Conservation (phyloP, 2,113 vertebrate species). For the Lampris megalopsis region DNA sequence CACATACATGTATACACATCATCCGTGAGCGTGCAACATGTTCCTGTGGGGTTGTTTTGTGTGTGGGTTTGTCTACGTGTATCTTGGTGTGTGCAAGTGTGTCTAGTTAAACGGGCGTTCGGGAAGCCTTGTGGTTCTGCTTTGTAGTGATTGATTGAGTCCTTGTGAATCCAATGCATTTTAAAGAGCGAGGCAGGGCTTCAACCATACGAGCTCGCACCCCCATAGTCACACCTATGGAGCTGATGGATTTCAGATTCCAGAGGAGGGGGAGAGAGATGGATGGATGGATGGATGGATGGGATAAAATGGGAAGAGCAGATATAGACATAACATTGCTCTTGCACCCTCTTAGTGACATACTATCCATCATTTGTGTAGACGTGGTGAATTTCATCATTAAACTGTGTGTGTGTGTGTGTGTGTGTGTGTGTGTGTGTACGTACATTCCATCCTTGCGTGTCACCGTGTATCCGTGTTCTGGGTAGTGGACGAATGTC, state of each 20-base stretch:
- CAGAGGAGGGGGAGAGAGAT: neutral
- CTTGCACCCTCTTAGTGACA: neutral
- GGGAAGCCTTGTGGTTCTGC: neutral
- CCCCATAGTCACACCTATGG: constrained; percentile 17
- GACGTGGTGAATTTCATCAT: too few relatives aligned
- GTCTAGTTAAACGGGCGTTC: neutral
- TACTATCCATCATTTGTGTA: too few relatives aligned
- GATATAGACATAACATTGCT: neutral
- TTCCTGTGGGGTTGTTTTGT: neutral
- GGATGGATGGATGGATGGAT: too few relatives aligned
- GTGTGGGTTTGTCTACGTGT: neutral
- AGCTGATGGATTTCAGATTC: constrained; percentile 10
- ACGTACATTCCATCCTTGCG: constrained; percentile 97
- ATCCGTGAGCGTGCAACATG: too few relatives aligned
- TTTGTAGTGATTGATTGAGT: constrained; percentile 34
- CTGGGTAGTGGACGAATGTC: constrained; percentile 94
- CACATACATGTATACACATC: too few relatives aligned
- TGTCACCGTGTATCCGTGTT: constrained; percentile 95
- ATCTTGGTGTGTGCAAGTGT: neutral
- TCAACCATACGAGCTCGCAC: constrained; percentile 1
- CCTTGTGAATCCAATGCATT: constrained; percentile 40
- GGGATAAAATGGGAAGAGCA: too few relatives aligned
- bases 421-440: constrained; percentile 6
- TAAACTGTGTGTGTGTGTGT: too few relatives aligned
- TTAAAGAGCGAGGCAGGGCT: constrained; percentile 17